Evolutionary conservation across 2,797 vertebrate genomes (phyloP).

Genomic region (Remorina albescens): DNA sequence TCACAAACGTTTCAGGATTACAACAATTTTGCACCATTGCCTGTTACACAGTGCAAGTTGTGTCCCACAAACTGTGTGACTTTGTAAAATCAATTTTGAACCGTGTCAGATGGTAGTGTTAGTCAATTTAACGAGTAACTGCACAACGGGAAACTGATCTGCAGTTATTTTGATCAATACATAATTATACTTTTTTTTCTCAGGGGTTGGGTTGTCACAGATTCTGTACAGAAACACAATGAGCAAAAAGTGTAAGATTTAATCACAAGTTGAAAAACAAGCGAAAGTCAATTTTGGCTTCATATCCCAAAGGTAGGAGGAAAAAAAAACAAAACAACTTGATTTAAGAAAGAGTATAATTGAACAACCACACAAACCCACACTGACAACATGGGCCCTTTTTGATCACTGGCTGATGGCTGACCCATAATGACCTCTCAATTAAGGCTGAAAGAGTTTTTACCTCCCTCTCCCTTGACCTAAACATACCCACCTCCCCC

Average conservation of each 20-base stretch:
- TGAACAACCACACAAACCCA: slow-evolving; percentile 35
- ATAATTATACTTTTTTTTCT: no score
- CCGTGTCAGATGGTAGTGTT: not conserved
- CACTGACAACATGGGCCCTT: slow-evolving; percentile 12
- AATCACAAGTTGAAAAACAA: slow-evolving; percentile 30
- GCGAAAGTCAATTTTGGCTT: slow-evolving; percentile 29
- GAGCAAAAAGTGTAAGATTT: slow-evolving; percentile 7
- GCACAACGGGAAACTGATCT: not conserved
- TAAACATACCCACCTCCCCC: slow-evolving; percentile 53
- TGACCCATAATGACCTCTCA: slow-evolving; percentile 70
- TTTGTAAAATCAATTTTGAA: not conserved
- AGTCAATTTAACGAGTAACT: not conserved
- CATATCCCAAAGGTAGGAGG: slow-evolving; percentile 33
- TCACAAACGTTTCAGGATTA: not conserved
- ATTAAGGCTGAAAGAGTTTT: slow-evolving; percentile 63
- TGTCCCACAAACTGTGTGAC: not conserved
- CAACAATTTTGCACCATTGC: not conserved
- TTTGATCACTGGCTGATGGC: slow-evolving; percentile 53
- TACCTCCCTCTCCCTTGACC: slow-evolving; percentile 41
- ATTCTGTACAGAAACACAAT: not conserved
- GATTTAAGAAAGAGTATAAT: slow-evolving; percentile 35
- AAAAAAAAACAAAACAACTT: slow-evolving; percentile 35
- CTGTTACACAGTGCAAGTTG: not conserved
- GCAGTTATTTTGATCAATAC: not conserved
- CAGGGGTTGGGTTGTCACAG: no score